A percentile compares a stretch with the other conserved stretches of the same genome.
Evolutionary conservation across 2,113 vertebrate species (phyloP).

Genomic region (Recurvirostra avosetta): DNA sequence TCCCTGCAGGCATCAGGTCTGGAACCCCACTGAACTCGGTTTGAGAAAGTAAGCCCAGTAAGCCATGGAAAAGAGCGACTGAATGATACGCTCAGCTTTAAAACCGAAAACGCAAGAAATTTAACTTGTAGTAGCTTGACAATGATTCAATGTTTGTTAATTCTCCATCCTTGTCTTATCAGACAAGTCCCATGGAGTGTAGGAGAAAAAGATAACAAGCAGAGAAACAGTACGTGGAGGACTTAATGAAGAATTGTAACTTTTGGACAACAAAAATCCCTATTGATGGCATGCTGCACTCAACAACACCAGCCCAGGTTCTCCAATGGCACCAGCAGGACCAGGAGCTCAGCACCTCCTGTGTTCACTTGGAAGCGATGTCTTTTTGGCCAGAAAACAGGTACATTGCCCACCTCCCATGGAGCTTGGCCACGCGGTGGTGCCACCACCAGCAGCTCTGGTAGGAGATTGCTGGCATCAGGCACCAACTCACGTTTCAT

Average conservation of each 20-base stretch:
- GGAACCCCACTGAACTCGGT: rapidly evolving
- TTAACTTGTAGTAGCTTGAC: neutral
- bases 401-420: neutral
- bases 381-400: neutral
- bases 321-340: neutral
- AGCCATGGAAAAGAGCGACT: neutral
- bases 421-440: rapidly evolving
- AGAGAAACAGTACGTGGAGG: rapidly evolving
- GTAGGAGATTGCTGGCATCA: neutral
- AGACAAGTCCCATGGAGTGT: neutral
- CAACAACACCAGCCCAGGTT: neutral
- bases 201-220: neutral
- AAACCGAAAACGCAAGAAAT: neutral
- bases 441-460: neutral
- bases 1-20: neutral
- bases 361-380: rapidly evolving
- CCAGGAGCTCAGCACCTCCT: neutral
- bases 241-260: neutral
- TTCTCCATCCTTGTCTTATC: neutral
- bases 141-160: neutral
- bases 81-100: neutral
- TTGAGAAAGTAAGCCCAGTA: neutral
- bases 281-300: no score
- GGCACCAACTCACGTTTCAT: rapidly evolving
- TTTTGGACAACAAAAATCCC: rapidly evolving